Base-by-base conservation (phyloP, 2,888 invertebrate genomes). In the Athalia rosae region DNA sequence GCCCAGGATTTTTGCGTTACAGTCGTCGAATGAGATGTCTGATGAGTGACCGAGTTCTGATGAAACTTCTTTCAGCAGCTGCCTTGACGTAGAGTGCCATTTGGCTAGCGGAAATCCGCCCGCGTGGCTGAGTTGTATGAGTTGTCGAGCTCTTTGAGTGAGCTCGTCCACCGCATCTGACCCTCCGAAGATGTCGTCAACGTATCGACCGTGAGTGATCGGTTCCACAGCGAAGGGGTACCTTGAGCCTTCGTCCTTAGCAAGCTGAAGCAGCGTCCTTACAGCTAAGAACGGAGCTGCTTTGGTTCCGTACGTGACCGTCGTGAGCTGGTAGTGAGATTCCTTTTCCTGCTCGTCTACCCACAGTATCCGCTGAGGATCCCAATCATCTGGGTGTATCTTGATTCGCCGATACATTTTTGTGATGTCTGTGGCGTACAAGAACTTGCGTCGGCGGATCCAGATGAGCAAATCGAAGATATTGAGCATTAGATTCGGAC, bases 181-280 rank as follows among this genome's bases (percentile, higher is more conserved):
- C 0, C 82, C 82, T 9, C 79, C 76, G 9, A 79, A 79, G 9
- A 82, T 80, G 71, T 83, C 82, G 9, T 83, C 80, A 9, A 81
- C 79, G 58, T 81, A 81, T n/a, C 80, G 63, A 3, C 79, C 80
- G 0, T 74, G 13, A 7, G 48, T 56, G 43, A 82, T 8, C 0
- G 79, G 61, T 8, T 63, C 43, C 0, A 80, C 61, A 0, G 80
- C 81, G 0, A 79, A 61, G 0, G 80, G 80, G 13, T 69, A 79
- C 0, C 47, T 43, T 4, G 11, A 62, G 4, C 58, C 61, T 59
- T 79, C 79, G 41, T 81, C 79, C 11, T 73, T 43, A 0, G 66
- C 74, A 0, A 81, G 50, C n/a, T 79, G 78, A 0, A 74, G 28
- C 3, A 81, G 59, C 0, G 62, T 76, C 0, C 77, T 50, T 4